Evolutionary conservation across 2,888 invertebrate genomes (phyloP), one percentile per base, ranked within the genome.

Genomic region (Linnaemya vulpina): DNA sequence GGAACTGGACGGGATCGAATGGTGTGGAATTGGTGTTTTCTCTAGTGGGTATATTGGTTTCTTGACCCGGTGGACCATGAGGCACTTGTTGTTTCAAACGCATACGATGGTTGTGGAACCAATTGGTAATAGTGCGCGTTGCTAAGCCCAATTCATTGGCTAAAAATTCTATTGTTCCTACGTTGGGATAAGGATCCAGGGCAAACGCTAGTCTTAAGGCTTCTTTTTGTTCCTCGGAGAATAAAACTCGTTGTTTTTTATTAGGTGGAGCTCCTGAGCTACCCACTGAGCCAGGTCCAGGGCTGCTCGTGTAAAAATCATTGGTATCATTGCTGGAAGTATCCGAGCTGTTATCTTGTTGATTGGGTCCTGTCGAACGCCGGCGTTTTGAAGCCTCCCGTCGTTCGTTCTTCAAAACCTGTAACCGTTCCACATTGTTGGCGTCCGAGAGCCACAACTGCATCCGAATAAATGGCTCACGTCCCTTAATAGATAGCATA

Each of bases 91-190:
- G 97, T 93, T 99, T 99, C 91, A 98, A 95, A 86, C 99, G 95
- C 98, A 99, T 99, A 89, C 99, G 95, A 92, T 99, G 99, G 92
- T 99, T 99, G 94, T 99, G 99, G 94, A 99, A 99, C 99, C 99
- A 99, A 93, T 99, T 99, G 84, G 98, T 98, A 89, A 99, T 99
- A 75, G 99, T 99, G 88, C 99, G 94, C 70, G 98, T 96, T 8
- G 98, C 97, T 53, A 99, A 94, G 10, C 96, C 96, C 77, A 99
- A 93, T 92, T 98, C 98, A 40, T 95, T 95, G 40, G 99, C 98
- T 81, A 99, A 94, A 90, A 98, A 98, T 92, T 99, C 99, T 87
- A 99, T 98, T 80, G 98, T 98, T 30, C 97, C 96, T 90, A 98
- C 97, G 92, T 98, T 98, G 0, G 99, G 99, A 92, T 99, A 99